phyloP scores from a whole-genome alignment of 37 sponge, comb jelly and placozoan species.

The Hormiphora californensis region DNA sequence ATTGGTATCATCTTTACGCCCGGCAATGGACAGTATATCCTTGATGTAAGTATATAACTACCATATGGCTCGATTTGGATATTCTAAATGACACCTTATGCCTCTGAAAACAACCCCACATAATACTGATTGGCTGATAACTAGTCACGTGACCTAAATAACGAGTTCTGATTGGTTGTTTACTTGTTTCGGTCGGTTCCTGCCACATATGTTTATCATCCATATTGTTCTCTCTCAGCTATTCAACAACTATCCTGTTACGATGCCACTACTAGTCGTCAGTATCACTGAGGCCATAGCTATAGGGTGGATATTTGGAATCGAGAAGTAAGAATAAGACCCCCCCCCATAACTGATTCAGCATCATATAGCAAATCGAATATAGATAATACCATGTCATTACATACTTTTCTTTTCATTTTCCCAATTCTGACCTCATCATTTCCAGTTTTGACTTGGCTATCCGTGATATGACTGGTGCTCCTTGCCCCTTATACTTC shows the following conservation, averaged over 20 bases:
- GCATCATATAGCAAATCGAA: background rate
- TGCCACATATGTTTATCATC: too few relatives aligned
- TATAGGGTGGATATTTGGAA: constrained; percentile 19
- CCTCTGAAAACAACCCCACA: too few relatives aligned
- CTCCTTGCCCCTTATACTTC: constrained; percentile 24
- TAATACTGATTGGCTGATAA: too few relatives aligned
- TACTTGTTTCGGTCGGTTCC: too few relatives aligned
- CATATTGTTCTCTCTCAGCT: too few relatives aligned
- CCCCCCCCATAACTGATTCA: background rate
- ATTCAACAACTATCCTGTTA: constrained; percentile 23
- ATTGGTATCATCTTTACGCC: background rate
- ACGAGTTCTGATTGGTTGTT: too few relatives aligned
- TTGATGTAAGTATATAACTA: background rate
- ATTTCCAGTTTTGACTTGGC: background rate
- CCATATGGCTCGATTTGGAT: too few relatives aligned
- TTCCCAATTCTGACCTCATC: background rate
- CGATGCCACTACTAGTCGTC: constrained; percentile 15
- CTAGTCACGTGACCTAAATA: too few relatives aligned
- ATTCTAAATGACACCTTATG: too few relatives aligned
- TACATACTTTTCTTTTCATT: background rate
- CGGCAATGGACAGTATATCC: constrained; percentile 6
- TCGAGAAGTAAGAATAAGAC: background rate
- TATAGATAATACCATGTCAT: background rate
- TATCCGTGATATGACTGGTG: background rate
- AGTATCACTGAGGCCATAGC: background rate